These are phyloP conservation scores for Nebria salina DNA, from an alignment of 2,888 invertebrate genomes.

Conservation along the genomic window DNA sequence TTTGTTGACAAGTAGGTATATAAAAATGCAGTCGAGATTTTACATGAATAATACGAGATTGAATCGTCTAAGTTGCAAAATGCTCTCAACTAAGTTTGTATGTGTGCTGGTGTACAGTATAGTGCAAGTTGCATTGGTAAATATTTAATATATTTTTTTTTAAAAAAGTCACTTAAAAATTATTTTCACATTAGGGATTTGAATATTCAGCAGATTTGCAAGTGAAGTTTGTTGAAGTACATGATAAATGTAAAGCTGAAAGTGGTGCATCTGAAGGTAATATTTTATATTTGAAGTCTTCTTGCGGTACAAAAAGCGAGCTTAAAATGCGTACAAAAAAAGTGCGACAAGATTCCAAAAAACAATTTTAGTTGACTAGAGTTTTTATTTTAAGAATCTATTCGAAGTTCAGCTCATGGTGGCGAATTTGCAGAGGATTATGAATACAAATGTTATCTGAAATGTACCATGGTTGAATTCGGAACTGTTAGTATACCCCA, in stretches of 20 bases:
- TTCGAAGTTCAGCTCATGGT: conserved; percentile 19
- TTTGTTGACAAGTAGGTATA: background rate
- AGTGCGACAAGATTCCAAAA: too few species aligned
- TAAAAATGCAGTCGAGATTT: background rate
- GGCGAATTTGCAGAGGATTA: conserved; percentile 29
- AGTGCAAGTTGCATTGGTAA: background rate
- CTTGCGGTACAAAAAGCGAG: too few species aligned
- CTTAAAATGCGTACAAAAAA: too few species aligned
- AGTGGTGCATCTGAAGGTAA: conserved; percentile 23
- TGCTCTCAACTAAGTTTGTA: background rate
- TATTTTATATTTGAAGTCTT: background rate
- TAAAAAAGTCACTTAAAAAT: background rate
- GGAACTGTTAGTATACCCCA: conserved; percentile 16
- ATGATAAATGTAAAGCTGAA: conserved; percentile 20
- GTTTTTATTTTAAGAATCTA: conserved; percentile 17
- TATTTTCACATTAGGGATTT: background rate
- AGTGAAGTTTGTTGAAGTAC: background rate
- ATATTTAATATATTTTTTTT: background rate
- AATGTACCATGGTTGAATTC: conserved; percentile 23
- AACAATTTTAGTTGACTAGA: background rate
- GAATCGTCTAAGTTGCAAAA: background rate
- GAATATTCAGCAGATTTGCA: conserved; percentile 12
- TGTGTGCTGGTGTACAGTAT: background rate
- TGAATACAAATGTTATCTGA: conserved; percentile 32
- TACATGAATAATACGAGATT: background rate